Conservation (phyloP, 2,888 invertebrate genomes). For the Subacronicta megacephala region DNA sequence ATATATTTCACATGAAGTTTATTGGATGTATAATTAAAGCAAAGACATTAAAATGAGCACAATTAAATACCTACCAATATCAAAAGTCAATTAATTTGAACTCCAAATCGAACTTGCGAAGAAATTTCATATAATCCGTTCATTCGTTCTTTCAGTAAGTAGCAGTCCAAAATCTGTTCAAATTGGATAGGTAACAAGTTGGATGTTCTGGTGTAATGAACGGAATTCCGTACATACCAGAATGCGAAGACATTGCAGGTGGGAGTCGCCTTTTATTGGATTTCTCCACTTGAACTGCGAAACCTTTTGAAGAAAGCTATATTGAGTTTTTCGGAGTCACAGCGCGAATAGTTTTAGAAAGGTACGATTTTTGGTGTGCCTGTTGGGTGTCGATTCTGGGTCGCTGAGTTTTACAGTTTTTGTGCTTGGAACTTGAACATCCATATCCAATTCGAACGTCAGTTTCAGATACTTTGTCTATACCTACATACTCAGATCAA, state of each 20-base stretch:
- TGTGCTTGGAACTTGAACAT: too few relatives aligned
- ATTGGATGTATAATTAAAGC: too few relatives aligned
- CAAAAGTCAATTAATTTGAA: conserved; percentile 38
- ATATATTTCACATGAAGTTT: too few relatives aligned
- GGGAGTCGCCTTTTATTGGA: conserved; percentile 78
- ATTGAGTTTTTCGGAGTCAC: conserved; percentile 68
- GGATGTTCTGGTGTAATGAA: conserved; percentile 82
- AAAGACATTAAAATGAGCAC: neutral
- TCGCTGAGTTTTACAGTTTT: conserved; percentile 15
- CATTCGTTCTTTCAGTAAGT: conserved; percentile 56
- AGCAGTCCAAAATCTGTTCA: conserved; percentile 70
- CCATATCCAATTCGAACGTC: too few relatives aligned
- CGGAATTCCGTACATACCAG: conserved; percentile 78
- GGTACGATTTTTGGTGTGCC: conserved; percentile 30
- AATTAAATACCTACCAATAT: conserved; percentile 13
- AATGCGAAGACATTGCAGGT: conserved; percentile 79
- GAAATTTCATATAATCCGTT: conserved; percentile 78
- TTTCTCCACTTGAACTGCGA: conserved; percentile 68
- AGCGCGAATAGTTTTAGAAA: conserved; percentile 53
- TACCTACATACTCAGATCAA: too few relatives aligned
- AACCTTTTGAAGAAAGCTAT: conserved; percentile 68
- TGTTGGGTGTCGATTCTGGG: conserved; percentile 4
- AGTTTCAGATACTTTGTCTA: too few relatives aligned
- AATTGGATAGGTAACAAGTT: conserved; percentile 82
- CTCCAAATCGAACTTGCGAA: conserved; percentile 57